Evolutionary conservation across 2,888 invertebrate genomes (phyloP).

Genomic region (Torymus tubicola): DNA sequence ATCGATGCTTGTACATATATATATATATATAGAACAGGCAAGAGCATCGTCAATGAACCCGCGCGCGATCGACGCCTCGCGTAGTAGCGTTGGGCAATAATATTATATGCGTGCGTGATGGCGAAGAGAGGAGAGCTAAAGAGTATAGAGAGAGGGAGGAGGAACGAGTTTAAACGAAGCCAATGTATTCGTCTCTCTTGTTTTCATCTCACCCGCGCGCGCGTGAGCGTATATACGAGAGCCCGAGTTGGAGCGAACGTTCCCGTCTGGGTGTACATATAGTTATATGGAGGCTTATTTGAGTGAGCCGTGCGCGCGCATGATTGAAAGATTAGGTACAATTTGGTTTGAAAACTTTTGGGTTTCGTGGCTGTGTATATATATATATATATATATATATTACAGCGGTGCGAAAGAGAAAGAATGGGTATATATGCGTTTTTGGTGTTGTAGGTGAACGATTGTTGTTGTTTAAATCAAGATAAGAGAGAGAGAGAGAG

Average conservation of each 20-base stretch:
- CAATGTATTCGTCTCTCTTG: background rate
- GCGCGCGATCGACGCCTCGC: constrained; percentile 4
- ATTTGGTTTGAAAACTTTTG: too few species aligned
- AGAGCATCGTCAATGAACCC: constrained; percentile 15
- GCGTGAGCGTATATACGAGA: background rate
- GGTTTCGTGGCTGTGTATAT: background rate
- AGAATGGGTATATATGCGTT: too few species aligned
- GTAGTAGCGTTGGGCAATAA: background rate
- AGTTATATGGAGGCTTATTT: too few species aligned
- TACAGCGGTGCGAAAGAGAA: background rate
- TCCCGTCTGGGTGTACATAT: too few species aligned
- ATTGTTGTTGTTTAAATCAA: too few species aligned
- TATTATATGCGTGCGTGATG: background rate
- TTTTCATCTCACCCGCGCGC: constrained; percentile 6
- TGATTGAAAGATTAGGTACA: too few species aligned
- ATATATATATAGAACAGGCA: too few species aligned
- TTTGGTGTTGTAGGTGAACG: too few species aligned
- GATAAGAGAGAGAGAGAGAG: too few species aligned
- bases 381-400: constrained; percentile 16
- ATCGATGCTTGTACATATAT: too few species aligned
- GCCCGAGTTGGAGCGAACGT: too few species aligned
- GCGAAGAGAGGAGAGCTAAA: background rate
- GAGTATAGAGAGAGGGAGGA: background rate
- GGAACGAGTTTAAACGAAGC: constrained; percentile 20
- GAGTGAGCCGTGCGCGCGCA: too few species aligned